Conservation (phyloP, 1,140 invertebrate species). For the Drosophila novamexicana region DNA sequence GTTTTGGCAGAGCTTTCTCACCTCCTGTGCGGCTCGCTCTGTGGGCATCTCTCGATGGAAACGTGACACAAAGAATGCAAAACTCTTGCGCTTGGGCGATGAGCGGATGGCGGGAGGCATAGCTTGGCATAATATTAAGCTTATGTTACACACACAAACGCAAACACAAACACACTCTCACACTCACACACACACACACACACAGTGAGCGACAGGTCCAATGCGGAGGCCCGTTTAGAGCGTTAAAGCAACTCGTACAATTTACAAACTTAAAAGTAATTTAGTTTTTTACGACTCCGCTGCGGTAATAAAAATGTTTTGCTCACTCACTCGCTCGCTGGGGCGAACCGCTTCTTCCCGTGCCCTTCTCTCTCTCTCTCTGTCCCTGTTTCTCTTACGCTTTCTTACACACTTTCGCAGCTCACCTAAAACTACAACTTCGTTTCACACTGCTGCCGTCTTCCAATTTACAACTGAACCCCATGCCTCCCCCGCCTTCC, state of each 20-base stretch:
- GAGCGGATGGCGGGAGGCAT: slow-evolving; percentile 1
- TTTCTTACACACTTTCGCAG: slow-evolving; percentile 29
- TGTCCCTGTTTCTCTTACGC: slow-evolving; percentile 10
- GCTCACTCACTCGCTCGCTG: slow-evolving; percentile 41
- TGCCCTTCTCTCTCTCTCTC: neutral
- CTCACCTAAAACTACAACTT: slow-evolving; percentile 63
- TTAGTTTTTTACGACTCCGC: slow-evolving; percentile 81
- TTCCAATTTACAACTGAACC: neutral
- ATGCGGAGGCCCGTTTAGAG: slow-evolving; percentile 46
- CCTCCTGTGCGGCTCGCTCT: slow-evolving; percentile 40
- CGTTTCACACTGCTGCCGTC: slow-evolving; percentile 14
- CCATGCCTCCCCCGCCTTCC: neutral
- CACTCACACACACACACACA: neutral
- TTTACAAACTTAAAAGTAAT: slow-evolving; percentile 83
- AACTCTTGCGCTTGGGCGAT: slow-evolving; percentile 52
- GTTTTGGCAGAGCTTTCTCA: slow-evolving; percentile 27
- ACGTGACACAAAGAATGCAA: slow-evolving; percentile 82
- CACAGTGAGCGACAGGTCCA: slow-evolving; percentile 25
- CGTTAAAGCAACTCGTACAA: slow-evolving; percentile 70
- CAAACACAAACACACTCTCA: slow-evolving; percentile 3
- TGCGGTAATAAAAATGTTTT: slow-evolving; percentile 80
- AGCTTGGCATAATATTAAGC: slow-evolving; percentile 59
- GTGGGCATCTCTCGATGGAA: slow-evolving; percentile 61
- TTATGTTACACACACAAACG: slow-evolving; percentile 53
- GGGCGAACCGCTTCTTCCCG: neutral